A percentile compares a stretch with the other conserved stretches of the same genome.
Evolutionary conservation across 2,888 invertebrate genomes (phyloP).

Genomic region (Thera obeliscata): DNA sequence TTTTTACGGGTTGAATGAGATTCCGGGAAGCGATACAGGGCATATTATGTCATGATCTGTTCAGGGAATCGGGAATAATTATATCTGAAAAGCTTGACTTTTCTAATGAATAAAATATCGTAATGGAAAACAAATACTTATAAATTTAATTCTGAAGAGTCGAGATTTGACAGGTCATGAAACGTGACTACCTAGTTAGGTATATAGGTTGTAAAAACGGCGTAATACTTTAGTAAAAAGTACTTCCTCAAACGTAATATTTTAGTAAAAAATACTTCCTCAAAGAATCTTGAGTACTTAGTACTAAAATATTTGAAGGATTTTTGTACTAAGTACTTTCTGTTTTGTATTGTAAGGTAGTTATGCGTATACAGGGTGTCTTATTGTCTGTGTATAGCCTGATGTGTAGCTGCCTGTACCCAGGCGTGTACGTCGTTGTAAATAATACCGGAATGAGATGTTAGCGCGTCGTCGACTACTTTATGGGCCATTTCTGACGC

Average conservation of each 20-base stretch:
- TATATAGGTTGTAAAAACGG: too few species aligned
- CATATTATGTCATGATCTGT: slow-evolving; percentile 5
- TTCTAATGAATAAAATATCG: not conserved
- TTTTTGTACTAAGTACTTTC: too few species aligned
- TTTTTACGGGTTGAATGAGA: slow-evolving; percentile 16
- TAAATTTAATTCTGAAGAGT: not conserved
- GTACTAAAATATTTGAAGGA: too few species aligned
- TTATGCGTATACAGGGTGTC: too few species aligned
- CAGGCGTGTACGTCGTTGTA: not conserved
- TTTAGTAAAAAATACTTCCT: too few species aligned
- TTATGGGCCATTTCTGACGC: slow-evolving; percentile 8
- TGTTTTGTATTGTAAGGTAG: too few species aligned
- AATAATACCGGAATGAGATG: slow-evolving; percentile 10
- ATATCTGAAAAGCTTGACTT: not conserved
- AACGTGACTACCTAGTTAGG: too few species aligned
- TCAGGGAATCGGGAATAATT: not conserved
- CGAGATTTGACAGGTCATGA: too few species aligned
- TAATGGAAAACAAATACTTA: not conserved
- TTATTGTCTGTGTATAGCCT: not conserved
- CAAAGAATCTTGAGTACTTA: too few species aligned
- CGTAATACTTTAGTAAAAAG: too few species aligned
- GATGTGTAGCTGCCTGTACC: too few species aligned
- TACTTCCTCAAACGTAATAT: too few species aligned
- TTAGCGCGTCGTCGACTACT: slow-evolving; percentile 3
- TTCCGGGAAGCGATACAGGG: slow-evolving; percentile 10